Conservation (phyloP, 2,113 vertebrate species). For the Oenanthe oenanthe region DNA sequence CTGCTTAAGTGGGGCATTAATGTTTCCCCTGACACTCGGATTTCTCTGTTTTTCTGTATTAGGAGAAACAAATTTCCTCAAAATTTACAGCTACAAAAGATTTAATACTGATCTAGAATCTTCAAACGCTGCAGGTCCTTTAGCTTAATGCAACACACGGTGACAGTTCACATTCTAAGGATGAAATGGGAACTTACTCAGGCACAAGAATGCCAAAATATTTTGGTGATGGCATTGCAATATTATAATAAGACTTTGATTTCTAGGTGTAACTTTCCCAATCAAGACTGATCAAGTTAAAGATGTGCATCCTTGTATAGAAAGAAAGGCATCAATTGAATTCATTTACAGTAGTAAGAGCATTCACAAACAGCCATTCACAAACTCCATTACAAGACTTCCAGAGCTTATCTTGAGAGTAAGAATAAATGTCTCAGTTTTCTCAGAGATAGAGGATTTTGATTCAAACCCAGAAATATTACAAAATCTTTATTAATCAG, state of each 20-base stretch:
- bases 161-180: slow-evolving; percentile 33
- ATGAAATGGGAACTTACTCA: neutral
- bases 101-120: slow-evolving; percentile 35
- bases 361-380: neutral
- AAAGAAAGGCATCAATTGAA: slow-evolving; percentile 10
- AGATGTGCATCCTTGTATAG: neutral
- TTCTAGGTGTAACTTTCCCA: neutral
- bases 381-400: neutral
- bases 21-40: slow-evolving; percentile 44
- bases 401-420: neutral
- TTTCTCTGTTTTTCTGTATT: slow-evolving; percentile 56
- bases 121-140: slow-evolving; percentile 25
- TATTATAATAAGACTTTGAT: neutral
- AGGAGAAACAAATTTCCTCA: slow-evolving; percentile 61
- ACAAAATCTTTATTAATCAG: neutral
- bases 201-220: neutral
- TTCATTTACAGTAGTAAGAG: neutral
- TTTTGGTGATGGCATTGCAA: neutral
- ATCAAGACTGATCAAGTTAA: neutral
- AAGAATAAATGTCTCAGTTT: neutral
- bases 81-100: slow-evolving; percentile 64
- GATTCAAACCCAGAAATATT: slow-evolving; percentile 45
- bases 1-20: slow-evolving; percentile 61
- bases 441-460: neutral
- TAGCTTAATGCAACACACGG: neutral